Percentiles rank a stretch among this genome's conserved stretches.
Evolutionary conservation across 2,888 invertebrate genomes (phyloP).

Genomic region (Trachelus stipa): DNA sequence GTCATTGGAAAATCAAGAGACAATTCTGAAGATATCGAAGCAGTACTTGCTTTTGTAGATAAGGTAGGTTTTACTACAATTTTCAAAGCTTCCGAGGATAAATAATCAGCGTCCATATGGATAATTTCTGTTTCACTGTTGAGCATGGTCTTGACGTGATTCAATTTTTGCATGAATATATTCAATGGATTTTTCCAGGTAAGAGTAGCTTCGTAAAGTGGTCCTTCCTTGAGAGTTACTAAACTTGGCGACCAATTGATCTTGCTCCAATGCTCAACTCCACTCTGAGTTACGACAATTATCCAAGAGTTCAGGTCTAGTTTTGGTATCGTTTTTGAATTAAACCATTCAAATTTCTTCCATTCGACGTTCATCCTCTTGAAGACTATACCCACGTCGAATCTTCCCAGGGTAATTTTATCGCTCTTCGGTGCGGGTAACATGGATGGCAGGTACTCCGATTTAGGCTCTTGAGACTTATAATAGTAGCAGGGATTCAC

Average conservation of each 20-base stretch:
- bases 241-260: constrained; percentile 59
- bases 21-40: constrained; percentile 26
- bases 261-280: constrained; percentile 56
- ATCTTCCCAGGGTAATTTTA: constrained; percentile 49
- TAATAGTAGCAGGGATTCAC: constrained; percentile 56
- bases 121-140: constrained; percentile 52
- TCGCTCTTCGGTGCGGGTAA: constrained; percentile 56
- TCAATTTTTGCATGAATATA: constrained; percentile 35
- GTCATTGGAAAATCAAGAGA: constrained; percentile 16
- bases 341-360: constrained; percentile 52
- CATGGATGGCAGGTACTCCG: constrained; percentile 56
- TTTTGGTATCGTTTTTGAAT: constrained; percentile 46
- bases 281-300: constrained; percentile 52
- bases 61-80: constrained; percentile 26
- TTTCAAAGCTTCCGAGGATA: constrained; percentile 49
- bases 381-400: constrained; percentile 58
- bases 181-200: constrained; percentile 62
- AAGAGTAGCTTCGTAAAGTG: constrained; percentile 58
- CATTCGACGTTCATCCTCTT: constrained; percentile 50
- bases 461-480: constrained; percentile 50
- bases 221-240: constrained; percentile 55
- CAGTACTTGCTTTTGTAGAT: constrained; percentile 26
- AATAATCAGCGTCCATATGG: constrained; percentile 54
- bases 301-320: constrained; percentile 57
- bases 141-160: background rate